Evolutionary conservation across 2,113 vertebrate species (phyloP), one percentile per base, ranked within the genome.

Genomic region (Paradisaea rubra): DNA sequence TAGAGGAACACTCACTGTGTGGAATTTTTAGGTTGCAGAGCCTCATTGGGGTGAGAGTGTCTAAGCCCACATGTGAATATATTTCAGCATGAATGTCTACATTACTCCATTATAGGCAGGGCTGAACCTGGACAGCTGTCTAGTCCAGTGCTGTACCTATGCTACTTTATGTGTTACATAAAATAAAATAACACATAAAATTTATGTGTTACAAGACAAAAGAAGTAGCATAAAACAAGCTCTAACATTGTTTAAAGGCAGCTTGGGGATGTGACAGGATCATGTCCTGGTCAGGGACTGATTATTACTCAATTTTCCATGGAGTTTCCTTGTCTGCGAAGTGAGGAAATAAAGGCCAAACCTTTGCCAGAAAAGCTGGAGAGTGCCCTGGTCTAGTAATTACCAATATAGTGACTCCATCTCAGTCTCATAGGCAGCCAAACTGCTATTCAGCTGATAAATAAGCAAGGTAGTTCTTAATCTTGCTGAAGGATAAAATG

Each of bases 401-500:
- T 93, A 57, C 53, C 30, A 71, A 30, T 57, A 31, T 7, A 86
- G 42, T 1, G 3, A 69, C 63, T 87, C 54, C 33, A 44, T 65
- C 45, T 92, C 68, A 33, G 37, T 61, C 73, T 92, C 50, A 72
- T 57, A 42, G 54, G 23, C 54, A 91, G 57, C 24, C 52, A 42
- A 69, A 49, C 30, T 57, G 31, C 52, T 87, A 82, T 60, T 91
- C 23, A 82, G 30, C 54, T 93, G 66, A 82, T 69, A 93, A 91
- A 82, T 73, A 91, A 79, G 49, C 18, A 84, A 66, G 33, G 50
- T 72, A 87, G 83, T 50, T 82, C 83, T 84, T 73, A 81, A 50
- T 79, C 59, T 68, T 76, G 24, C 65, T 87, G 61, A 70, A 85
- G 85, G 49, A 86, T 49, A 78, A 84, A 76, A 76, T 64, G 54